Conservation (phyloP, 2,113 vertebrate species). For the Sebastes fasciatus region DNA sequence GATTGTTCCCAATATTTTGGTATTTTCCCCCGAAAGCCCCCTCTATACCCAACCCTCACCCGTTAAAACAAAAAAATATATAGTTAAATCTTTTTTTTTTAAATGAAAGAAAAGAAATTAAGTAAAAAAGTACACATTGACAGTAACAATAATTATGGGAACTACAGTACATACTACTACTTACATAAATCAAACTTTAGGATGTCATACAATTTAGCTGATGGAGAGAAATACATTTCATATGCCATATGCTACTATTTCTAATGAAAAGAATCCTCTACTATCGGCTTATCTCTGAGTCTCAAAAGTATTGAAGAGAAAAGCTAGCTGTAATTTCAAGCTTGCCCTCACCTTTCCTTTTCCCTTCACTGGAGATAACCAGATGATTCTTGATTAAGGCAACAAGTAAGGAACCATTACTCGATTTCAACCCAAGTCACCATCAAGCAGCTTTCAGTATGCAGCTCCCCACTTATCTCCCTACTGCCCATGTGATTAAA, state of each 20-base stretch:
- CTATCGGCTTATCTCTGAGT: neutral
- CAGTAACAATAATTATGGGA: too few species aligned
- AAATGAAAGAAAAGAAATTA: too few species aligned
- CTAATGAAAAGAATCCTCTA: conserved; percentile 8
- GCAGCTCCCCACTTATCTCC: conserved; percentile 54
- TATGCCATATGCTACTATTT: neutral
- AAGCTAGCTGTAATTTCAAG: neutral
- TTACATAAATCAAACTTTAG: too few species aligned
- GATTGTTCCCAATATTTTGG: too few species aligned
- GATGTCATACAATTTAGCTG: too few species aligned
- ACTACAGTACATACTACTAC: too few species aligned
- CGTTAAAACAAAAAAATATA: too few species aligned
- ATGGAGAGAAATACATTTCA: too few species aligned
- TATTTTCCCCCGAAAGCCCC: too few species aligned
- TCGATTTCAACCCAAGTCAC: conserved; percentile 62
- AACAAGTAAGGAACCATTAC: conserved; percentile 50
- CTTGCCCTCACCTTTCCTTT: conserved; percentile 5
- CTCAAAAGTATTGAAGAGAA: neutral
- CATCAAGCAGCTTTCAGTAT: conserved; percentile 57
- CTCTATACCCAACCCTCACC: too few species aligned
- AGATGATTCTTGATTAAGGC: conserved; percentile 49
- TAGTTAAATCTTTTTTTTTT: too few species aligned
- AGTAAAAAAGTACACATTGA: too few species aligned
- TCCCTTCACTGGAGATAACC: conserved; percentile 15
- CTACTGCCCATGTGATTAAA: conserved; percentile 65